Evolutionary conservation across 2,113 vertebrate genomes (phyloP).

Genomic region (Pseudopodoces humilis): DNA sequence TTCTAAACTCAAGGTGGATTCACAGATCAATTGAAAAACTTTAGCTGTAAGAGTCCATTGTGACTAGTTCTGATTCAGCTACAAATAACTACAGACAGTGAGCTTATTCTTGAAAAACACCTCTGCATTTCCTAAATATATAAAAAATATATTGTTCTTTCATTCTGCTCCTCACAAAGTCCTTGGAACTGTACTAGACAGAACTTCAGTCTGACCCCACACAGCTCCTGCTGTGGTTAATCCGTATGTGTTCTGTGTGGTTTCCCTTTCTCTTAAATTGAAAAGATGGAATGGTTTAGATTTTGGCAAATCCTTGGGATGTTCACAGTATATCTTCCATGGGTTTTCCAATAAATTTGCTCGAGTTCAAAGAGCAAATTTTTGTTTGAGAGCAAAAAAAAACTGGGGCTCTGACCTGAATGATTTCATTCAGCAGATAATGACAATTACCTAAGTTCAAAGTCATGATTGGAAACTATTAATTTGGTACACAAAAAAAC

Average conservation of each 20-base stretch:
- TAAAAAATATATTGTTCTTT: background rate
- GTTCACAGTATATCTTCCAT: background rate
- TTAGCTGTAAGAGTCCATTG: background rate
- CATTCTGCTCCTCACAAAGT: background rate
- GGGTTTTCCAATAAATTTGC: background rate
- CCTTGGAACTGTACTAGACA: background rate
- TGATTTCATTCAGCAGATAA: background rate
- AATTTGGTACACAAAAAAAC: background rate
- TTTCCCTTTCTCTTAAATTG: background rate
- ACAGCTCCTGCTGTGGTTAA: background rate
- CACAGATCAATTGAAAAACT: background rate
- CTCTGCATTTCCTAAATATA: background rate
- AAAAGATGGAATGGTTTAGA: background rate
- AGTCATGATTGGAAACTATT: background rate
- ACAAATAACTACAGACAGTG: background rate
- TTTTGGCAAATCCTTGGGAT: background rate
- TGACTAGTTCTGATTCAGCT: background rate
- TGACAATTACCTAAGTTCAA: background rate
- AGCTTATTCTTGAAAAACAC: background rate
- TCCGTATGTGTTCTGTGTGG: background rate
- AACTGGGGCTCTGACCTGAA: fast-evolving
- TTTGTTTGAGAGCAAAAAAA: background rate
- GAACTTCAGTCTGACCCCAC: background rate
- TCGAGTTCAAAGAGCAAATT: background rate
- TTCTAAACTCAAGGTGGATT: background rate